Evolutionary conservation across 2,113 vertebrate species (phyloP).

Genomic region (Chloropsis cyanopogon): DNA sequence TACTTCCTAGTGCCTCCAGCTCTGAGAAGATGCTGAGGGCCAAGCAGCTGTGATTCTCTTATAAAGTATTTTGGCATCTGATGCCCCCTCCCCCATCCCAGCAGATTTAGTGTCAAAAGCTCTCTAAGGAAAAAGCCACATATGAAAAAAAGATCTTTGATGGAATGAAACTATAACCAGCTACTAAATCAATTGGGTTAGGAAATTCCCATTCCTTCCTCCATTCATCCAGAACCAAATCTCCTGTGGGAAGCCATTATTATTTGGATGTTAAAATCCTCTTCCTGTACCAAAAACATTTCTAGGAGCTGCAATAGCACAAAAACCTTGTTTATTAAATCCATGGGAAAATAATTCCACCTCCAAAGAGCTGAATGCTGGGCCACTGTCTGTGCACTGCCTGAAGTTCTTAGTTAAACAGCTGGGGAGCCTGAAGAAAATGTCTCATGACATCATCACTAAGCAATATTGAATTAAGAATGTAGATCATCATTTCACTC

Average conservation of each 20-base stretch:
- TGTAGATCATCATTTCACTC: constrained; percentile 42
- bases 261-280: constrained; percentile 66
- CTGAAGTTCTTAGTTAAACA: background rate
- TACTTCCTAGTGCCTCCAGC: constrained; percentile 68
- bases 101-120: constrained; percentile 21
- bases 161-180: constrained; percentile 63
- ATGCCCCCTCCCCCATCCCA: constrained; percentile 53
- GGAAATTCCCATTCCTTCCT: constrained; percentile 62
- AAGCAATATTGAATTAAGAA: background rate
- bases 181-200: constrained; percentile 62
- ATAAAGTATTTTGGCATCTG: constrained; percentile 73
- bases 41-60: constrained; percentile 80
- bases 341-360: constrained; percentile 51
- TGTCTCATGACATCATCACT: constrained; percentile 35
- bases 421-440: constrained; percentile 15
- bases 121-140: constrained; percentile 62
- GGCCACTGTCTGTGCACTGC: constrained; percentile 29
- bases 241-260: constrained; percentile 66
- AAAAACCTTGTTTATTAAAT: constrained; percentile 53
- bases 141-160: constrained; percentile 69
- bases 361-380: background rate
- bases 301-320: constrained; percentile 27
- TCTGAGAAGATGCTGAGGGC: constrained; percentile 72
- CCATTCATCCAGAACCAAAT: constrained; percentile 57
- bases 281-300: constrained; percentile 59